These are phyloP conservation scores for Tiliqua scincoides DNA, from an alignment of 2,113 vertebrate genomes.

Conservation along the genomic window DNA sequence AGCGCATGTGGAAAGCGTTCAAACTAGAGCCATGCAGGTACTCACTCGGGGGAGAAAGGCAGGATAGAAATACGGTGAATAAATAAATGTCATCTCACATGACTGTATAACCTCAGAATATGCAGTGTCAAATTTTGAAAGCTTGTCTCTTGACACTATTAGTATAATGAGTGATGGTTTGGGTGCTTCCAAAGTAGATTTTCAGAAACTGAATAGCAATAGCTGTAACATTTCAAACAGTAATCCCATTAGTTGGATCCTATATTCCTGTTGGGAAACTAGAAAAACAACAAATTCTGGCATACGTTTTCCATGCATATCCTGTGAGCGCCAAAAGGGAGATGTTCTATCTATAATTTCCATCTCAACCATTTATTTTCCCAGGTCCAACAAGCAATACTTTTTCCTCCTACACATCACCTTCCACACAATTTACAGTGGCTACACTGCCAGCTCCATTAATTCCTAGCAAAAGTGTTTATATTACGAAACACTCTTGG, in stretches of 20 bases:
- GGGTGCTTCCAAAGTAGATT: neutral
- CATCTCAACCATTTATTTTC: neutral
- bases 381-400: neutral
- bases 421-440: neutral
- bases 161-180: neutral
- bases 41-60: too few relatives aligned
- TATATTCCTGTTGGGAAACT: neutral
- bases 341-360: neutral
- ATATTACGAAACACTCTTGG: neutral
- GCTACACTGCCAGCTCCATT: neutral
- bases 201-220: neutral
- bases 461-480: neutral
- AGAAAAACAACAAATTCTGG: neutral
- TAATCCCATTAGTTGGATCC: neutral
- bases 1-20: too few relatives aligned
- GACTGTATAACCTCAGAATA: neutral
- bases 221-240: neutral
- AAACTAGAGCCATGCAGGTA: too few relatives aligned
- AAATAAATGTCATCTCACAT: neutral
- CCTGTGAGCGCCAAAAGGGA: neutral
- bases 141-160: neutral
- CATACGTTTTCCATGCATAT: neutral
- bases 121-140: neutral
- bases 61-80: too few relatives aligned
- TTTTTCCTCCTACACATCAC: neutral